Conservation (phyloP, 2,113 vertebrate genomes). For the Coptodon rendalli region DNA sequence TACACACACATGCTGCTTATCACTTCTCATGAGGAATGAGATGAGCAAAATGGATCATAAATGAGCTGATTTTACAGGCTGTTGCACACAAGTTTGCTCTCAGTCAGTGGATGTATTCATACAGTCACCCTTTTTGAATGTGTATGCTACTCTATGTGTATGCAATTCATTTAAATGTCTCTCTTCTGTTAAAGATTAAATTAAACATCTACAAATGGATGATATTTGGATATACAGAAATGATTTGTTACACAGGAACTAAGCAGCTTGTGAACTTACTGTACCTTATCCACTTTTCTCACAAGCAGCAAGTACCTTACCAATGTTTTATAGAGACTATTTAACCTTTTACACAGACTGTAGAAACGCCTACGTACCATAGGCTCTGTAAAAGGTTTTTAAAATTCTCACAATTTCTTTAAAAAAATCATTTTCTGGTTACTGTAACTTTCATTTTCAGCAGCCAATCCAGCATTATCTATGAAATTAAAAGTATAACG, state of each 20-base stretch:
- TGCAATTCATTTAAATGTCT: background rate
- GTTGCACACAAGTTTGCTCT: slow-evolving; percentile 3
- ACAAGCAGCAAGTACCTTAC: background rate
- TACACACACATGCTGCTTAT: slow-evolving; percentile 6
- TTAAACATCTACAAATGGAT: background rate
- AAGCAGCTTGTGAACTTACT: background rate
- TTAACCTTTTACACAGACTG: background rate
- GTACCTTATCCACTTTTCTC: background rate
- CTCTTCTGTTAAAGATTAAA: background rate
- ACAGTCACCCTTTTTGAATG: background rate
- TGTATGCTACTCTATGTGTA: background rate
- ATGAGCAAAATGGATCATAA: slow-evolving; percentile 38
- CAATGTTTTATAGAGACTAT: background rate
- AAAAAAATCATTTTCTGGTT: background rate
- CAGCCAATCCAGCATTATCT: background rate
- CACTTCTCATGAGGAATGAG: slow-evolving; percentile 12
- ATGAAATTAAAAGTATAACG: background rate
- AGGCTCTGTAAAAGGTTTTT: background rate
- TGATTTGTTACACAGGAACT: background rate
- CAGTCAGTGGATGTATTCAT: slow-evolving; percentile 3
- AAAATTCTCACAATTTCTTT: background rate
- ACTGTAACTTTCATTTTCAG: background rate
- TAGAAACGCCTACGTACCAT: background rate
- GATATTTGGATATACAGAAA: background rate
- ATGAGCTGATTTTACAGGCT: slow-evolving; percentile 7